A percentile compares a stretch with the other conserved stretches of the same genome.
phyloP scores from a whole-genome alignment of 2,113 vertebrate genomes.

The Motacilla tschutschensis region DNA sequence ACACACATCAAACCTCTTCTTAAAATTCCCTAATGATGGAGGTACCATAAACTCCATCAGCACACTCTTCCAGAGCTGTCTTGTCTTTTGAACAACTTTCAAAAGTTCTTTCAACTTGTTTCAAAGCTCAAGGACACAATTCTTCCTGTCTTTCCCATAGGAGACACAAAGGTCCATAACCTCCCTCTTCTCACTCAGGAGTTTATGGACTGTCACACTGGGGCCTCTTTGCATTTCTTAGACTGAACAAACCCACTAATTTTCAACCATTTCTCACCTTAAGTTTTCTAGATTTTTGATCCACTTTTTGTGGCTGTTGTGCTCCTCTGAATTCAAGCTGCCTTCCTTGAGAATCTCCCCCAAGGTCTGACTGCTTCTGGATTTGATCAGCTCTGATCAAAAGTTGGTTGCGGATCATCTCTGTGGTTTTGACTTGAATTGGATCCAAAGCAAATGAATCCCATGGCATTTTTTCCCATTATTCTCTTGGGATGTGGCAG shows the following conservation, averaged over 20 bases:
- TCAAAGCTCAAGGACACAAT: not conserved
- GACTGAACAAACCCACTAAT: not conserved
- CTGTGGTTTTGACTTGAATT: not conserved
- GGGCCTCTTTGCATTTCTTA: not conserved
- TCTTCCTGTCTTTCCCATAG: not conserved
- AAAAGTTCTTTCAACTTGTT: not conserved
- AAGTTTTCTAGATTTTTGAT: not conserved
- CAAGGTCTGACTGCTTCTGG: not conserved
- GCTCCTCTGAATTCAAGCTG: not conserved
- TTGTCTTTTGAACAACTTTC: not conserved
- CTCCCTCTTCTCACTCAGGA: not conserved
- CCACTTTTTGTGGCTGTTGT: not conserved
- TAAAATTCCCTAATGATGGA: not conserved
- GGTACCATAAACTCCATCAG: not conserved
- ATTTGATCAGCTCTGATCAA: constrained; percentile 29
- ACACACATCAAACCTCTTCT: not conserved
- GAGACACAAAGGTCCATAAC: not conserved
- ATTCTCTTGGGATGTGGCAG: not conserved
- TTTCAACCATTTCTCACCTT: not conserved
- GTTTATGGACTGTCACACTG: not conserved
- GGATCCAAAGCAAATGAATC: not conserved
- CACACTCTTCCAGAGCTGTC: not conserved
- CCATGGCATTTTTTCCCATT: not conserved
- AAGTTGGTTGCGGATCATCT: constrained; percentile 8
- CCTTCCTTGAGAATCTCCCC: not conserved